Base-by-base conservation (phyloP, 2,888 invertebrate species). In the Patella ulyssiponensis region DNA sequence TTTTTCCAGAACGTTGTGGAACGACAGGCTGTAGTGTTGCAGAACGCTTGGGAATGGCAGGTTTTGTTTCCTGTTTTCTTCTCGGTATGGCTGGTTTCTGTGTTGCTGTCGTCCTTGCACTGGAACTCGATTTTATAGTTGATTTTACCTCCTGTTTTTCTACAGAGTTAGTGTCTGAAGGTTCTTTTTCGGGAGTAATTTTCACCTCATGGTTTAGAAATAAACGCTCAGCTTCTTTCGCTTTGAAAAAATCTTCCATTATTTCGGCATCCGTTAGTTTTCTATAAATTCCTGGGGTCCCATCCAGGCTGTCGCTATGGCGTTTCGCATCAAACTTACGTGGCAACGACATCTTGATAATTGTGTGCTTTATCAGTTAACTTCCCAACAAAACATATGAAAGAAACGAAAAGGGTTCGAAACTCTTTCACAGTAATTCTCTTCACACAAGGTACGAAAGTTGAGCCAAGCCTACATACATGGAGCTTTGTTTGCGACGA, bases 241-340 rank as follows among this genome's bases (percentile, higher is more conserved):
- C 70, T 20, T 56, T n/a, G 20, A 54, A 54, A 53, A 58, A 71
- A 54, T 77, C 77, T 58, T 44, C 52, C 14, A 52, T 73, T 33
- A 77, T 74, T 69, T 79, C 77, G n/a, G 74, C 75, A 44, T 80
- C 78, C 2, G 79, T 75, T 52, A 79, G 73, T 54, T 79, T 79
- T 7, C 79, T 69, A 70, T 79, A 79, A 20, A 53, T 74, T 75
- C 79, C 79, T 7, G 77, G 79, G 15, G 79, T 70, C 7, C 69
- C 58, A 14, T 73, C 77, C 14, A 73, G 54, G 2, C 64, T 23
- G 20, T 64, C 64, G 20, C 20, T 64, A 11, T 15, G 20, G 9
- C 64, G 20, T 64, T 64, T 64, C 20, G 64, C 20, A 23, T 64
- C 64, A 7, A 64, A 64, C 64, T 23, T 20, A 23, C 64, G 20